Evolutionary conservation across 1,140 invertebrate species (phyloP).

Genomic region (Drosophila repletoides): DNA sequence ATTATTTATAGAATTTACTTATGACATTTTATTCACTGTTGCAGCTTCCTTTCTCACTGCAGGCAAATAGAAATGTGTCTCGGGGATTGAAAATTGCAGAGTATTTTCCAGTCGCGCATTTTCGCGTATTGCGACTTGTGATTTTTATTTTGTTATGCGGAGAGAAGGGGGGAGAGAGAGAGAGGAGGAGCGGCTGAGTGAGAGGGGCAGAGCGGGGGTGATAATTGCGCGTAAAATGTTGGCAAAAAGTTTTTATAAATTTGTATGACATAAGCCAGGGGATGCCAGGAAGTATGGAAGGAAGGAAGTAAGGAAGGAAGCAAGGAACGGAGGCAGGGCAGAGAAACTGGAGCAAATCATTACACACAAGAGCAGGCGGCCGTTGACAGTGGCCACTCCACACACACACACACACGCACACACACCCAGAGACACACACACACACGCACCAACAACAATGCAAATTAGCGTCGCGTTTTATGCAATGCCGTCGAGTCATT

Average conservation of each 20-base stretch:
- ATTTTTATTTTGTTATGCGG: neutral
- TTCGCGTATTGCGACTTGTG: too few relatives aligned
- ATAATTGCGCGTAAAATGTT: slow-evolving; percentile 39
- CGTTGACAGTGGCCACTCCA: slow-evolving; percentile 45
- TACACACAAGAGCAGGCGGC: slow-evolving; percentile 29
- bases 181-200: neutral
- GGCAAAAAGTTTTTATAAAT: slow-evolving; percentile 50
- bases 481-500: slow-evolving; percentile 66
- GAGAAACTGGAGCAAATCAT: slow-evolving; percentile 57
- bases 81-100: too few relatives aligned
- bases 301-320: slow-evolving; percentile 2
- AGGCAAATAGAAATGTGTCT: too few relatives aligned
- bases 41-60: too few relatives aligned
- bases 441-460: slow-evolving; percentile 40
- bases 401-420: slow-evolving; percentile 16
- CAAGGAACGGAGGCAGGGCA: slow-evolving; percentile 1
- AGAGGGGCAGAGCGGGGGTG: too few relatives aligned
- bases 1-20: too few relatives aligned
- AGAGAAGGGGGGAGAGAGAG: neutral
- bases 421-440: slow-evolving; percentile 9
- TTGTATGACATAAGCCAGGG: slow-evolving; percentile 53
- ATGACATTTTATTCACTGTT: too few relatives aligned
- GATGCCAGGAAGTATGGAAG: neutral
- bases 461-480: slow-evolving; percentile 60
- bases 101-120: too few relatives aligned